phyloP scores from a whole-genome alignment of 2,113 vertebrate genomes.

The Suricata suricatta region DNA sequence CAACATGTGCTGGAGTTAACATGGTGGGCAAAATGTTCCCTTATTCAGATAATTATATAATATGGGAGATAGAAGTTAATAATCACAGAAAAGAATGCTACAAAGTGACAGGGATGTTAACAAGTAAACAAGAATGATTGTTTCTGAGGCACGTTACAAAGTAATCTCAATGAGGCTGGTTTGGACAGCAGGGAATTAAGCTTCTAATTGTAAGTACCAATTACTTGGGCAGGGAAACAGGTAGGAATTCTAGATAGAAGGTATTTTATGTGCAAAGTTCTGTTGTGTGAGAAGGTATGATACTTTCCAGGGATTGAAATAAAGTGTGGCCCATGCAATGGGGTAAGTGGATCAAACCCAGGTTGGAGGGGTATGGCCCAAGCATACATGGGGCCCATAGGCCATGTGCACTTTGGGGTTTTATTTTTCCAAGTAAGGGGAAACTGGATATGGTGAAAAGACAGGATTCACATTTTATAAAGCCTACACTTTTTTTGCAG shows the following conservation, averaged over 20 bases:
- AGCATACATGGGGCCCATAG: rapidly evolving
- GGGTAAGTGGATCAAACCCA: not conserved
- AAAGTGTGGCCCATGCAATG: not conserved
- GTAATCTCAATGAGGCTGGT: not conserved
- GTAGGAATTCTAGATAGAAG: not conserved
- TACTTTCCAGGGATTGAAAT: not conserved
- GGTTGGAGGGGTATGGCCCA: not conserved
- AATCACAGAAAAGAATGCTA: not conserved
- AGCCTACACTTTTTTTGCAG: not conserved
- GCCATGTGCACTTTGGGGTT: not conserved
- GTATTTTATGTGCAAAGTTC: not conserved
- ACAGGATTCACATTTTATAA: not conserved
- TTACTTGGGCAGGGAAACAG: not conserved
- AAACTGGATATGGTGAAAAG: not conserved
- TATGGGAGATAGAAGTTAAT: not conserved
- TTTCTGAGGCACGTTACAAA: not conserved
- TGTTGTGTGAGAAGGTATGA: not conserved
- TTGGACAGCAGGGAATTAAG: too few relatives aligned
- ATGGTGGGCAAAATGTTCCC: not conserved
- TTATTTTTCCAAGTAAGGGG: not conserved
- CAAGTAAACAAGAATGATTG: not conserved
- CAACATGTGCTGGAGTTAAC: not conserved
- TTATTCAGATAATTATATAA: too few relatives aligned
- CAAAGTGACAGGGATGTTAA: not conserved
- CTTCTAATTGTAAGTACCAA: not conserved